These are phyloP conservation scores for Chaunax sp. DNA, from an alignment of 2,797 vertebrate species.

Conservation along the genomic window DNA sequence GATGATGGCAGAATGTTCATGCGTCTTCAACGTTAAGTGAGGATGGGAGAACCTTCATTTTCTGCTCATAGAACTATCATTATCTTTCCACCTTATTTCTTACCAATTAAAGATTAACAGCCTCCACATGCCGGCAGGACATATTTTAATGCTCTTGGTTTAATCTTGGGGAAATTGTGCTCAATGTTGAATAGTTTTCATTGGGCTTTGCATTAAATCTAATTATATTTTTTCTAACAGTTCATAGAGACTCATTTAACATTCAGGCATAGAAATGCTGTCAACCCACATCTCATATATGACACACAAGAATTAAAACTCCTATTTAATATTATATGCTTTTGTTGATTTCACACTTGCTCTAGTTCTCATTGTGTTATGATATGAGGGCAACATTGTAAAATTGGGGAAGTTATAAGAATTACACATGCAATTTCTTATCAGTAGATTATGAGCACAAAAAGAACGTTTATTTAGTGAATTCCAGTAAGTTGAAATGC, in stretches of 20 bases:
- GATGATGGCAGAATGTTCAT: constrained; percentile 62
- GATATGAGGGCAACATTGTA: not conserved
- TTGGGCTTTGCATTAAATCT: not conserved
- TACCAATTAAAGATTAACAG: not conserved
- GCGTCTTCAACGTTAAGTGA: constrained; percentile 54
- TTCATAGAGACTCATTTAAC: too few species aligned
- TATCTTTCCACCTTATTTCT: not conserved
- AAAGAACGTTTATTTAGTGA: not conserved
- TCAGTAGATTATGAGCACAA: not conserved
- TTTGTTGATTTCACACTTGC: not conserved
- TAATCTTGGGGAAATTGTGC: not conserved
- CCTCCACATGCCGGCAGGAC: not conserved
- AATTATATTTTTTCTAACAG: not conserved
- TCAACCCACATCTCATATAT: not conserved
- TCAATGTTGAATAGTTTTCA: not conserved
- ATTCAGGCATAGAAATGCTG: not conserved
- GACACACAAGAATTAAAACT: too few species aligned
- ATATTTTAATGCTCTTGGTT: not conserved
- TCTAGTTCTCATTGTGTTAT: not conserved
- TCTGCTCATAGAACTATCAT: not conserved
- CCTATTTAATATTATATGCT: not conserved
- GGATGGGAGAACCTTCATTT: constrained; percentile 16
- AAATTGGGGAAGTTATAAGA: not conserved
- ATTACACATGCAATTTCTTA: not conserved
- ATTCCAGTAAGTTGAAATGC: constrained; percentile 4